Base-by-base conservation (phyloP, 2,797 vertebrate species). In the Enteromius fasciolatus region DNA sequence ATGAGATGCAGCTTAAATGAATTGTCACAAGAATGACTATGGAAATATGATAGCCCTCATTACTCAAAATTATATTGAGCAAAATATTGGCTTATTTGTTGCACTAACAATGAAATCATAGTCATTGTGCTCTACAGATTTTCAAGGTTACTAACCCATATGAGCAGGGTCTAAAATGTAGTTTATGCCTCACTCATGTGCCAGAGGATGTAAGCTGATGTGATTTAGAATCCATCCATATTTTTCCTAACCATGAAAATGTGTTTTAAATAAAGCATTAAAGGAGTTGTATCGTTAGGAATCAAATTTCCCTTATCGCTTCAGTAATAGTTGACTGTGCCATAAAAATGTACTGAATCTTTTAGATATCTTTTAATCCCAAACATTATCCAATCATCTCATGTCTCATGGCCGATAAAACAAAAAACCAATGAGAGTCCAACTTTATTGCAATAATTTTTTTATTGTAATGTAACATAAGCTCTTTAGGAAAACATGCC, bases 1-100 rank as follows among this genome's bases (percentile, higher is more conserved):
- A 31, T 75, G 46, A 82, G 61, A 74, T 74, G n/a, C 31, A 25
- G 59, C 31, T 74, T 54, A 54, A 75, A 75, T 66, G 17, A 74
- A 44, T 67, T 44, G 33, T 28, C 59, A 52, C 59, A 44, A 48
- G 2, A 75, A 75, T 75, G 59, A 17, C 33, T 54, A 31, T 61
- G 23, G 18, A 59, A 68, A 61, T 23, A 36, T 9, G n/a, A 50
- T 52, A 64, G 11, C 59, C 31, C n/a, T 4, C 36, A 33, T 81
- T 63, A 18, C 17, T 41, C 33, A 20, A 44, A 12, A 72, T 61
- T 17, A 59, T 61, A 44, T 10, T 14, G 25, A 46, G 54, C 36
- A 7, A 74, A 39, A 25, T 54, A 75, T 72, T 14, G 20, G 31
- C 44, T 64, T 36, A 48, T 81, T 64, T 28, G 44, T 48, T 81